These are phyloP conservation scores for Drosophila willistoni DNA, from an alignment of 1,140 invertebrate genomes.

Conservation along the genomic window DNA sequence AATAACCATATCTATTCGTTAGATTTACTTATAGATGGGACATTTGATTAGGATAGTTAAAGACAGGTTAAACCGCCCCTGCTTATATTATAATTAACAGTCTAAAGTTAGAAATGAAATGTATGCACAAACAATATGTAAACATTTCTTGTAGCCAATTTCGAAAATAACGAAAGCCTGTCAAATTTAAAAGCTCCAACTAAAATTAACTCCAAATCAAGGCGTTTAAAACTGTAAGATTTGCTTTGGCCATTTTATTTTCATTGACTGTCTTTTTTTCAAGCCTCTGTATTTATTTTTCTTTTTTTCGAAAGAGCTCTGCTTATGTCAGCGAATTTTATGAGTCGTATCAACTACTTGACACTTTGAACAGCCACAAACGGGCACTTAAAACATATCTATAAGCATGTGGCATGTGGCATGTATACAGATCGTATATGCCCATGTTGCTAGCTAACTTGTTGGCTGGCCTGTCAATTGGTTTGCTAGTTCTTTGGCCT, in stretches of 20 bases:
- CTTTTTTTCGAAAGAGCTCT: conserved; percentile 12
- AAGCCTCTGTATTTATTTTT: no score
- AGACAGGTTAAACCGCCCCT: neutral
- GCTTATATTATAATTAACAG: neutral
- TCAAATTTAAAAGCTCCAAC: neutral
- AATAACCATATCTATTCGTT: no score
- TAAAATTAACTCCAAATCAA: neutral
- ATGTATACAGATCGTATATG: conserved; percentile 46
- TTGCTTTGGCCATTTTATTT: neutral
- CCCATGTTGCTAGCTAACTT: conserved; percentile 18
- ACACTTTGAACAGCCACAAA: conserved; percentile 62
- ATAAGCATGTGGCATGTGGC: conserved; percentile 41
- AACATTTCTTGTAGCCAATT: no score
- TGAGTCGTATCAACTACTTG: conserved; percentile 66
- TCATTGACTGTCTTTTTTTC: conserved; percentile 14
- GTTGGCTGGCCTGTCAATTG: conserved; percentile 65
- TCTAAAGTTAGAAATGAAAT: neutral
- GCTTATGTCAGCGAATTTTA: conserved; percentile 32
- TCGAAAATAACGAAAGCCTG: neutral
- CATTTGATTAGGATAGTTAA: no score
- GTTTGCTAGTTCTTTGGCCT: conserved; percentile 64
- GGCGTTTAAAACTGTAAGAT: conserved; percentile 5
- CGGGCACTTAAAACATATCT: conserved; percentile 50
- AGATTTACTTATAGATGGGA: no score
- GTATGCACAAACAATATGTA: no score